These are phyloP conservation scores for Drosophila oshimai DNA, from an alignment of 1,140 invertebrate species.

Conservation along the genomic window DNA sequence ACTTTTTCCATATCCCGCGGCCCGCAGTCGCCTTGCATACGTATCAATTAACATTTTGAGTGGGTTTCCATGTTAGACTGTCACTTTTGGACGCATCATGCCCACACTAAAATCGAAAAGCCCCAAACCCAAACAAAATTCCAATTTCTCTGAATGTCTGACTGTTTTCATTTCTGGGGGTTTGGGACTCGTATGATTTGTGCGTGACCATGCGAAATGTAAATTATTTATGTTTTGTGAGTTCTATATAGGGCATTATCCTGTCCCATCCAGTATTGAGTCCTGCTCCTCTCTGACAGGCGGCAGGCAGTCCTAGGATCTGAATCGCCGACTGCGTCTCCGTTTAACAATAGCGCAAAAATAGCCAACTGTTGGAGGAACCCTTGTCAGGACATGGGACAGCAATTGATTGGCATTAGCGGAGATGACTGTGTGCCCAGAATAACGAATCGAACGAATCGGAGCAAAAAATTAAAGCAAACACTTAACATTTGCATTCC, in stretches of 20 bases:
- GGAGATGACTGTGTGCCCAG: constrained; percentile 40
- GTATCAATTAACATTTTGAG: constrained; percentile 79
- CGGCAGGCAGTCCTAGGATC: constrained; percentile 4
- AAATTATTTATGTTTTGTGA: constrained; percentile 71
- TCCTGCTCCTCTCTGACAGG: constrained; percentile 4
- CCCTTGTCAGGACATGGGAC: constrained; percentile 47
- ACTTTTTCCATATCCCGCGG: constrained; percentile 11
- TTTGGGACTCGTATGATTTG: constrained; percentile 61
- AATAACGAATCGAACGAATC: constrained; percentile 29
- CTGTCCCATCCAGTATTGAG: constrained; percentile 35
- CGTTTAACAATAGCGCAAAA: constrained; percentile 28
- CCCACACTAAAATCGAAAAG: constrained; percentile 1
- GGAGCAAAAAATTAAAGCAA: constrained; percentile 30
- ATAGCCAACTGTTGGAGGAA: constrained; percentile 51
- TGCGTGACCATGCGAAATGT: constrained; percentile 79
- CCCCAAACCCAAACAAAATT: constrained; percentile 15
- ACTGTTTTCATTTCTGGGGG: constrained; percentile 1
- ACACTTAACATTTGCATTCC: constrained; percentile 18
- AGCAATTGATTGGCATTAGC: constrained; percentile 68
- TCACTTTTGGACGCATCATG: constrained; percentile 74
- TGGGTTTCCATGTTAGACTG: constrained; percentile 76
- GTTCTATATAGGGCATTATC: constrained; percentile 46
- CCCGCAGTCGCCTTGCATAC: constrained; percentile 15
- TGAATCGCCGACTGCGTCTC: constrained; percentile 20
- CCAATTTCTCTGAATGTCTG: constrained; percentile 16